Percentiles rank a stretch among this genome's conserved stretches.
These are phyloP conservation scores for Polymixis flavicincta DNA, from an alignment of 2,888 invertebrate species.

Conservation along the genomic window DNA sequence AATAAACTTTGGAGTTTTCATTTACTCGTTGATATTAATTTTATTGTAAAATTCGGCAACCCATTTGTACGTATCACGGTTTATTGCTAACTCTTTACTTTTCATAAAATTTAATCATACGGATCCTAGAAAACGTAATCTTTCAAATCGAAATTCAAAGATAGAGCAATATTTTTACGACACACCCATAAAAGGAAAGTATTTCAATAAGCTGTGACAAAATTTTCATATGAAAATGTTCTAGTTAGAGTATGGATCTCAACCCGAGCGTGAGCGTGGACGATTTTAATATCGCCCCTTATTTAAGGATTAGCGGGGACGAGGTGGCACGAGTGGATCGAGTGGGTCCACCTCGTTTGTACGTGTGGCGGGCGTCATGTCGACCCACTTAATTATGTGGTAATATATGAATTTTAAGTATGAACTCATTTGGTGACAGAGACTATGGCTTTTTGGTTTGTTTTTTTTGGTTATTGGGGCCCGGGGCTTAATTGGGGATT, in stretches of 20 bases:
- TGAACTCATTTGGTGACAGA: slow-evolving; percentile 40
- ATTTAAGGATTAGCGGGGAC: slow-evolving; percentile 61
- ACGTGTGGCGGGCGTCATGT: slow-evolving; percentile 30
- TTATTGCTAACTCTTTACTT: neutral
- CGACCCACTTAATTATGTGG: slow-evolving; percentile 55
- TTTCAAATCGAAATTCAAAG: neutral
- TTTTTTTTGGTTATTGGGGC: slow-evolving; percentile 44
- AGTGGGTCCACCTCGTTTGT: slow-evolving; percentile 26
- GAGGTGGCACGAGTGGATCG: slow-evolving; percentile 20
- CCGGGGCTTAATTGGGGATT: neutral
- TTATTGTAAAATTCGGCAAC: slow-evolving; percentile 8
- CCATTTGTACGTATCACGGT: slow-evolving; percentile 11
- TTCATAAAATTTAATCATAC: neutral
- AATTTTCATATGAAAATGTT: slow-evolving; percentile 53
- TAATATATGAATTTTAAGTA: slow-evolving; percentile 64
- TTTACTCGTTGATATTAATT: slow-evolving; percentile 23
- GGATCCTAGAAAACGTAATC: slow-evolving; percentile 14
- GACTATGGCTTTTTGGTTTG: slow-evolving; percentile 20
- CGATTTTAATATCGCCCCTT: slow-evolving; percentile 67
- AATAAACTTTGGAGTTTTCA: slow-evolving; percentile 14
- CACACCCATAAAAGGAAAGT: slow-evolving; percentile 6
- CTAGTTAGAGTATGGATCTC: slow-evolving; percentile 24
- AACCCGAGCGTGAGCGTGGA: slow-evolving; percentile 13
- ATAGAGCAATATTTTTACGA: slow-evolving; percentile 11
- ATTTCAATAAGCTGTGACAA: slow-evolving; percentile 37